Evolutionary conservation across 2,113 vertebrate genomes (phyloP), one percentile per base, ranked within the genome.

Genomic region (Numenius arquata): DNA sequence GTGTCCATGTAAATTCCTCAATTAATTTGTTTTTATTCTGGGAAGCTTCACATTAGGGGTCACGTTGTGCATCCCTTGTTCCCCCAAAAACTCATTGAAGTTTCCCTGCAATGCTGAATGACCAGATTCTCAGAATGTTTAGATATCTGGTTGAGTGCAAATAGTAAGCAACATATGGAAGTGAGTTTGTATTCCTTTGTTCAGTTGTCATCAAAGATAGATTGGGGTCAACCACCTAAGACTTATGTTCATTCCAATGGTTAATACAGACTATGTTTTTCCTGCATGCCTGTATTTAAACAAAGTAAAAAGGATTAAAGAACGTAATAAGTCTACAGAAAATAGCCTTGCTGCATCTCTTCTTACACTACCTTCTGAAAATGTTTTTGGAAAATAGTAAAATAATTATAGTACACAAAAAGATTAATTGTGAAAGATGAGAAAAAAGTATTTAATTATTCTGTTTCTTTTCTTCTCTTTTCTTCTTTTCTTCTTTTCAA

Each of bases 151-250:
- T n/a, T 63, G 78, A 85, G 70, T 68, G 58, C 75, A 91, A 95
- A 91, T 34, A 43, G 45, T 66, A 78, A 94, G 75, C 40, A 93
- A 68, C 78, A 89, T 94, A 75, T 92, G 91, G 86, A 86, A 84
- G 52, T 62, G 56, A 86, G 70, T 91, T 92, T 77, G 56, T 80
- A 85, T 87, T 77, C 76, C 79, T 92, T 92, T 78, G 80, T 96
- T 92, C 68, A 58, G 77, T 84, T 90, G 89, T 92, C 93, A 85
- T 81, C 79, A 90, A 88, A 95, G 89, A 93, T 56, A 96, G 75
- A 93, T 90, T 85, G 79, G 48, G 93, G 93, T 95, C 89, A 95
- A 61, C 85, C n/a, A 67, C 75, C 62, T 65, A 72, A 93, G 74
- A 82, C 67, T 73, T 47, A 62, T 40, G 48, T 68, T 93, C 73